phyloP scores from a whole-genome alignment of 2,797 vertebrate genomes.

The Paramormyrops hopkinsi region DNA sequence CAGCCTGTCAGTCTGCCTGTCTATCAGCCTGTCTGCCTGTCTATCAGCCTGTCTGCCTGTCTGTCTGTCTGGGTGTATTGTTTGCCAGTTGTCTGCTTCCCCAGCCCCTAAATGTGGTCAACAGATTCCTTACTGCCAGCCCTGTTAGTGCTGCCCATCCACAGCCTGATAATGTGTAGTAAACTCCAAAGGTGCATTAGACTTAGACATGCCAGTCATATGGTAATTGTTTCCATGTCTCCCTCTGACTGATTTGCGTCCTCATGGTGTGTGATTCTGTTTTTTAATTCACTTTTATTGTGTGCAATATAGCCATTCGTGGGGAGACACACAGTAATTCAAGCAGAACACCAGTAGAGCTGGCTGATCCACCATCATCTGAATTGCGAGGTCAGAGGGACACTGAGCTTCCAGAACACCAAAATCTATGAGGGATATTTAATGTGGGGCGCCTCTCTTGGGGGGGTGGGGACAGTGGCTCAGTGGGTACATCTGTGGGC shows the following conservation, averaged over 20 bases:
- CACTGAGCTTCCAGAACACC: neutral
- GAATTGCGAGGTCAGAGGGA: neutral
- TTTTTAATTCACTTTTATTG: neutral
- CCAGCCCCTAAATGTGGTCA: neutral
- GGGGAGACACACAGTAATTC: neutral
- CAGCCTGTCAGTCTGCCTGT: no score
- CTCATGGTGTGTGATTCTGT: neutral
- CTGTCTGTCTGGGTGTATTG: neutral
- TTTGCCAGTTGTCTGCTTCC: neutral
- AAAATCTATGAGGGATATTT: neutral
- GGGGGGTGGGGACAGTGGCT: neutral
- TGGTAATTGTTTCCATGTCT: conserved; percentile 13
- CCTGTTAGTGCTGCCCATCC: neutral
- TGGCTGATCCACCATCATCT: neutral
- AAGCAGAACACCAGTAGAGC: neutral
- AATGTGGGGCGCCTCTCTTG: neutral
- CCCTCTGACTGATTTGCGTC: neutral
- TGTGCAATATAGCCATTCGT: neutral
- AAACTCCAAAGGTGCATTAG: neutral
- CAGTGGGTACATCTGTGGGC: neutral
- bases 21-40: neutral
- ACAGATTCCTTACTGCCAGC: neutral
- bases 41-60: neutral
- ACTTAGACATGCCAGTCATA: neutral
- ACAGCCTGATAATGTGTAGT: neutral